A percentile compares a stretch with the other conserved stretches of the same genome.
Evolutionary conservation across 2,113 vertebrate species (phyloP).

Genomic region (Nannobrachium achirus): DNA sequence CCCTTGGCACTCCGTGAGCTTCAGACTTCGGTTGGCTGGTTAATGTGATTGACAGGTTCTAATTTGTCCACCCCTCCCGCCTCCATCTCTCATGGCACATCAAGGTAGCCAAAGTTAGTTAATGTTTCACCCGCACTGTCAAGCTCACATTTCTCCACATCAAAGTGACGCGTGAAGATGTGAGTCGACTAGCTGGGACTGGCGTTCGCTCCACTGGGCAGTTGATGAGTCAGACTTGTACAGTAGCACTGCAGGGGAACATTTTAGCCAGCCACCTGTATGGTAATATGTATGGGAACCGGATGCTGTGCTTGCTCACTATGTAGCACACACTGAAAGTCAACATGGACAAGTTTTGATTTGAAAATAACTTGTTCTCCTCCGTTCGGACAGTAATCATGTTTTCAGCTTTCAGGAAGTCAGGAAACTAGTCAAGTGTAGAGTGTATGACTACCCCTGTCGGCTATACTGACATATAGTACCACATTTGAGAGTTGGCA

Average conservation of each 20-base stretch:
- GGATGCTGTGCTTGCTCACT: constrained; percentile 56
- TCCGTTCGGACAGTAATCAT: constrained; percentile 32
- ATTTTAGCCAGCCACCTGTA: constrained; percentile 60
- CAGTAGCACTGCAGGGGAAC: constrained; percentile 64
- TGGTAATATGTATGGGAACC: constrained; percentile 54
- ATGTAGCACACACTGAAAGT: constrained; percentile 63
- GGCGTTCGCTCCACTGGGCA: constrained; percentile 53
- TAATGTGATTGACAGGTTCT: constrained; percentile 71
- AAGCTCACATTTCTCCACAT: constrained; percentile 39
- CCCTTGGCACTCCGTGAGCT: constrained; percentile 20
- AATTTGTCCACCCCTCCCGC: constrained; percentile 50
- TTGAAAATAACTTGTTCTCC: constrained; percentile 54
- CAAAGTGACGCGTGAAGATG: constrained; percentile 32
- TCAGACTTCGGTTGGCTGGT: constrained; percentile 26
- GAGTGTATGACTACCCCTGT: background rate
- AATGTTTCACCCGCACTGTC: constrained; percentile 73
- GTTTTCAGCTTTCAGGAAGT: constrained; percentile 48
- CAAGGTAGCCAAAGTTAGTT: constrained; percentile 64
- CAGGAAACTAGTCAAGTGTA: constrained; percentile 53
- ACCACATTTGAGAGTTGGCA: background rate
- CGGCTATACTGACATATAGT: background rate
- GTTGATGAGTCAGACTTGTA: constrained; percentile 61
- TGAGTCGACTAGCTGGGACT: constrained; percentile 35
- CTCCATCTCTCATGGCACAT: constrained; percentile 31
- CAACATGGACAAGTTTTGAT: constrained; percentile 64